Base-by-base conservation (phyloP, 2,797 vertebrate genomes). In the Xerus rutilus region DNA sequence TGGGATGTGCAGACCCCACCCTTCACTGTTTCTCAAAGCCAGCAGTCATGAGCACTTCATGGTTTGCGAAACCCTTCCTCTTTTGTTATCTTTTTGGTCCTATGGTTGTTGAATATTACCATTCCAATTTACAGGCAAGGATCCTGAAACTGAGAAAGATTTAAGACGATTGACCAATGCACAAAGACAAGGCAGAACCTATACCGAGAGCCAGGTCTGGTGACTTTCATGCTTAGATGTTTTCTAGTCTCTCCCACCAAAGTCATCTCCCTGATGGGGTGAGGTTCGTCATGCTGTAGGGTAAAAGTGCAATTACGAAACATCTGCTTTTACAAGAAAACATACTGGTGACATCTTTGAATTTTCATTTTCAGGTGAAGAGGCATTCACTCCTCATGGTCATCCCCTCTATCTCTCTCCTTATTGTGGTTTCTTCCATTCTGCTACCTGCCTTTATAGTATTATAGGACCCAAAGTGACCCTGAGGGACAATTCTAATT, bases 1-100 rank as follows among this genome's bases (percentile, higher is more conserved):
- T 0, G 1, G 52, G 47, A 47, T 54, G 65, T 18, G 30, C 0
- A 3, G 49, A 5, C 4, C 11, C 1, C 14, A 32, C 9, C 15
- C 57, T 39, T 13, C 8, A 18, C 15, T 3, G 9, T 25, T 52
- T 23, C 43, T 77, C 54, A n/a, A 23, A 64, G 4, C 13, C n/a
- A 54, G 7, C 2, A 43, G 47, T 54, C 6, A 9, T 73, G 8
- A 49, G 5, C 10, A 6, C 12, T 18, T 47, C 17, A 23, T 18
- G 23, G 45, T 35, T 70, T 49, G 17, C 21, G 47, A 47, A 78
- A 3, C 17, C 30, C 8, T 30, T 90, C 91, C 35, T 91, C 69
- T 79, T 85, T 25, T 62, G 21, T 57, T 13, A 81, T 35, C 67
- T 90, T 15, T 88, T 45, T 8, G 21, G 52, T 3, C 5, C 32